Conservation (phyloP, 2,797 vertebrate genomes). For the Acipenser ruthenus region DNA sequence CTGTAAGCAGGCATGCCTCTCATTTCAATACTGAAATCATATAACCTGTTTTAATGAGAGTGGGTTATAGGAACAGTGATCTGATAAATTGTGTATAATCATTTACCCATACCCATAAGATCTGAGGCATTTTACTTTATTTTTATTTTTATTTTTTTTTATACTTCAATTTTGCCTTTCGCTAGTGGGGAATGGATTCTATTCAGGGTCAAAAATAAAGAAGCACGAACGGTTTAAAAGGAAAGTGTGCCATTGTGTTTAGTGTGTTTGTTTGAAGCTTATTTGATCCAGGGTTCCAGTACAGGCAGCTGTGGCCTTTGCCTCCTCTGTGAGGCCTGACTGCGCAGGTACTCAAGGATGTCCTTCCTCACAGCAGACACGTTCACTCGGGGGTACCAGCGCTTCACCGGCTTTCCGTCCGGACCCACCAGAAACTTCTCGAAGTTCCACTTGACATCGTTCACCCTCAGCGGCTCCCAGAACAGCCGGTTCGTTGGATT, state of each 20-base stretch:
- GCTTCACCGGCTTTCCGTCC: conserved; percentile 70
- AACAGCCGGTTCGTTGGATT: conserved; percentile 59
- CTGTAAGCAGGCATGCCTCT: too few relatives aligned
- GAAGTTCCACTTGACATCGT: conserved; percentile 95
- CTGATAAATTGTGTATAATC: too few relatives aligned
- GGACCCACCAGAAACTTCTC: conserved; percentile 92
- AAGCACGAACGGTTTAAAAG: not conserved
- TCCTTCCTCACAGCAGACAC: conserved; percentile 57
- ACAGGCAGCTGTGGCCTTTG: not conserved
- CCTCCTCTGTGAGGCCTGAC: conserved; percentile 2
- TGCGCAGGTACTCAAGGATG: conserved; percentile 53
- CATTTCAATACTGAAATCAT: too few relatives aligned
- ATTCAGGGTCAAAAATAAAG: too few relatives aligned
- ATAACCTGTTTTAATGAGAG: too few relatives aligned
- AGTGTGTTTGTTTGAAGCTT: not conserved
- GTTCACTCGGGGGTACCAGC: conserved; percentile 72
- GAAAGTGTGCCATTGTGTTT: not conserved
- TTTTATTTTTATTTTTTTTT: too few relatives aligned
- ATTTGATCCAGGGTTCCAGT: not conserved
- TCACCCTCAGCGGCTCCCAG: conserved; percentile 77
- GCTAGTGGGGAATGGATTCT: too few relatives aligned
- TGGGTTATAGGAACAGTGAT: too few relatives aligned
- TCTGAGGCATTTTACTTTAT: too few relatives aligned
- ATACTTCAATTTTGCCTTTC: too few relatives aligned
- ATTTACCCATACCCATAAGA: too few relatives aligned